A percentile compares a stretch with the other conserved stretches of the same genome.
phyloP scores from a whole-genome alignment of 2,888 invertebrate species.

The Idaea aversata region DNA sequence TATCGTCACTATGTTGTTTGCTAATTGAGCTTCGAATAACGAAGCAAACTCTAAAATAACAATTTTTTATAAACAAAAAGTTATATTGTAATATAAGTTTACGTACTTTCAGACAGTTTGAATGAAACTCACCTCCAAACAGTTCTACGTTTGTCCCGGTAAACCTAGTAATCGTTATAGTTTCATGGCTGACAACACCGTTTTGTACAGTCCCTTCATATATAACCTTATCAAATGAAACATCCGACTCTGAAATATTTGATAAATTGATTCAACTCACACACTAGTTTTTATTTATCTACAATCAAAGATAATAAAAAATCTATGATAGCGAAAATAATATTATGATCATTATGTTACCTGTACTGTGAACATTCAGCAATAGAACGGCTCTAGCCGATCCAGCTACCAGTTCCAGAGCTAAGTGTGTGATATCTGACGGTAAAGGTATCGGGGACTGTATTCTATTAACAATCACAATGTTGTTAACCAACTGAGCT shows the following conservation, averaged over 20 bases:
- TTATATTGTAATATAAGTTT: neutral
- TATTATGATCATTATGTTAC: too few relatives aligned
- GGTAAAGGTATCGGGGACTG: neutral
- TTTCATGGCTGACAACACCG: conserved; percentile 44
- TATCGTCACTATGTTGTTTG: conserved; percentile 40
- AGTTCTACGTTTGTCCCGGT: conserved; percentile 38
- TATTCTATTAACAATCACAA: neutral
- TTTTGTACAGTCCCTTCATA: neutral
- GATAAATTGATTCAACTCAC: neutral
- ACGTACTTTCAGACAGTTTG: neutral
- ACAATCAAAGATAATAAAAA: too few relatives aligned
- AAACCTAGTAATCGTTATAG: conserved; percentile 42
- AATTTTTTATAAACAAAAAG: neutral
- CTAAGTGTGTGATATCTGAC: neutral
- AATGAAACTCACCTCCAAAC: conserved; percentile 47
- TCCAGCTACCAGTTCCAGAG: neutral
- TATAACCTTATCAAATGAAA: conserved; percentile 39
- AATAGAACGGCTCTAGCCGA: neutral
- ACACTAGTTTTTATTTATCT: too few relatives aligned
- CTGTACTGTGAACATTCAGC: neutral
- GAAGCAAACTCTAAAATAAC: conserved; percentile 40
- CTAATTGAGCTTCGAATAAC: conserved; percentile 41
- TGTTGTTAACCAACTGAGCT: neutral
- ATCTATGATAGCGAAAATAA: too few relatives aligned
- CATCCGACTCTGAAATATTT: conserved; percentile 13